Conservation (phyloP, 2,113 vertebrate species). For the Malaclemys terrapin region DNA sequence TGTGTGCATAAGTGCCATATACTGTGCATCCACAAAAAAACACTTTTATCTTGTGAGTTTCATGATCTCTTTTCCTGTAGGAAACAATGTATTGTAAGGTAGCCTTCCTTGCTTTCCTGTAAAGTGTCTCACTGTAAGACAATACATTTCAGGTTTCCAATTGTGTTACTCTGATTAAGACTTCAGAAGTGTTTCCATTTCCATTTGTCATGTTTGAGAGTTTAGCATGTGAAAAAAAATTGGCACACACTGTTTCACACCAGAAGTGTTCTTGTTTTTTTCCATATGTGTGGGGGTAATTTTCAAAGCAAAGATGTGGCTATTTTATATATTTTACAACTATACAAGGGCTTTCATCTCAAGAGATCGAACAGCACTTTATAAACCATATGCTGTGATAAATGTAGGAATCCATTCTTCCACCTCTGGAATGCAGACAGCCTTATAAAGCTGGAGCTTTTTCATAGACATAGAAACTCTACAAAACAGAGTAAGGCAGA, state of each 20-base stretch:
- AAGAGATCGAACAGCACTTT: background rate
- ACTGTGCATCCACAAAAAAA: background rate
- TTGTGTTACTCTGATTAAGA: background rate
- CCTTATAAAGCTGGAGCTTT: background rate
- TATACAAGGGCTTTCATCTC: background rate
- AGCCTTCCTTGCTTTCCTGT: background rate
- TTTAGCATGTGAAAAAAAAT: background rate
- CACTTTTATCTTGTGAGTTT: background rate
- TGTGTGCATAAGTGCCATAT: background rate
- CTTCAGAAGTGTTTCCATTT: constrained; percentile 17
- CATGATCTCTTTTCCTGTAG: background rate
- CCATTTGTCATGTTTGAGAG: background rate
- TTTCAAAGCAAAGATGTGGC: background rate
- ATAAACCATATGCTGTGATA: background rate
- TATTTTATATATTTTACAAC: background rate
- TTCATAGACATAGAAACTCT: background rate
- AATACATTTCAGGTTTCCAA: background rate
- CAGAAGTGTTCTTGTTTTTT: background rate
- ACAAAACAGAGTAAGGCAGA: background rate
- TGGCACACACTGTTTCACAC: background rate
- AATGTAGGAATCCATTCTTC: background rate
- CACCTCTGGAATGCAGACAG: background rate
- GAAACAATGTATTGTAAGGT: background rate
- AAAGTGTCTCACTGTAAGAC: background rate
- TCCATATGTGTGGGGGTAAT: background rate